These are phyloP conservation scores for Tachysurus fulvidraco DNA, from an alignment of 2,113 vertebrate species.

Conservation along the genomic window DNA sequence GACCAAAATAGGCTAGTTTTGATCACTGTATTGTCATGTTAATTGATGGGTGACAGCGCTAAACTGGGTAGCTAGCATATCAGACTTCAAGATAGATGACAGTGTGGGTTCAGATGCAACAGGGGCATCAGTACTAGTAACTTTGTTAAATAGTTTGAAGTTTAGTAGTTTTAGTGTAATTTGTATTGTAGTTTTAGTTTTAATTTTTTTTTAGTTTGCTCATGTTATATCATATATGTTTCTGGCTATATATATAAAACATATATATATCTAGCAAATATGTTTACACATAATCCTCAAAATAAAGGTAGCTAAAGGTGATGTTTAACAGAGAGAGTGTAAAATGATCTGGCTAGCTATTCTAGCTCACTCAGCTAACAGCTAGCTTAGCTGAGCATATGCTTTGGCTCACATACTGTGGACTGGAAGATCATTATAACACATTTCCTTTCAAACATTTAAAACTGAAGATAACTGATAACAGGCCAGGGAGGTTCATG, in stretches of 20 bases:
- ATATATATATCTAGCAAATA: neutral
- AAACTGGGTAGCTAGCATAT: neutral
- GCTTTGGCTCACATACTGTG: neutral
- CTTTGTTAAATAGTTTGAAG: neutral
- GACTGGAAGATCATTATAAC: neutral
- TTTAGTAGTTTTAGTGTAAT: neutral
- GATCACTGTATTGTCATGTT: neutral
- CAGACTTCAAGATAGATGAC: neutral
- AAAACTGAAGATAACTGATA: neutral
- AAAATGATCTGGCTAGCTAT: neutral
- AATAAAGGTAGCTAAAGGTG: neutral
- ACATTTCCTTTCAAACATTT: neutral
- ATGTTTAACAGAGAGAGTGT: neutral
- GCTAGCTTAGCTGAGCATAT: neutral
- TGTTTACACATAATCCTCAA: neutral
- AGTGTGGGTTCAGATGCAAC: neutral
- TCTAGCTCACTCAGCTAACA: neutral
- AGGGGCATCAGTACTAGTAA: neutral
- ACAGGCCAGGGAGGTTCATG: neutral
- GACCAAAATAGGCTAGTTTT: neutral
- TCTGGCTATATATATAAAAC: neutral
- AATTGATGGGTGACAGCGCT: neutral
- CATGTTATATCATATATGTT: neutral
- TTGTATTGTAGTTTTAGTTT: too few relatives aligned
- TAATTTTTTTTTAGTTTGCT: too few relatives aligned